Conservation (phyloP, 2,113 vertebrate genomes). For the Nipponia nippon region DNA sequence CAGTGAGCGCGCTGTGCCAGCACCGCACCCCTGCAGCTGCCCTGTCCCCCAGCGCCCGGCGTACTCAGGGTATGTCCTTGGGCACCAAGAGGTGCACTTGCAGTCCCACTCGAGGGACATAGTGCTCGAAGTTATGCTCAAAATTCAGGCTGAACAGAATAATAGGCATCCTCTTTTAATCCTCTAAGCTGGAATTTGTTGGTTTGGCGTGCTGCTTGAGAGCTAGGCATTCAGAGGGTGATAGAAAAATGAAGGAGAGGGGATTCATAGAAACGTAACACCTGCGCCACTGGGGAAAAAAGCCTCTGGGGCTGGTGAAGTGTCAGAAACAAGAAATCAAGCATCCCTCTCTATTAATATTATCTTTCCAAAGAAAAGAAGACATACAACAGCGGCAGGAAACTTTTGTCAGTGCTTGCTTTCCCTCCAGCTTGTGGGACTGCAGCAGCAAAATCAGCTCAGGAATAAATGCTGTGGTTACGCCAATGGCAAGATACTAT, state of each 20-base stretch:
- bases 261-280: neutral
- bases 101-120: neutral
- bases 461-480: neutral
- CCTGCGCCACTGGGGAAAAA: neutral
- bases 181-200: neutral
- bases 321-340: neutral
- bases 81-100: neutral
- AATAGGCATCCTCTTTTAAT: neutral
- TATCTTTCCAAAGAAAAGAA: neutral
- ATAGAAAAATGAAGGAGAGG: neutral
- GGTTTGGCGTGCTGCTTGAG: neutral
- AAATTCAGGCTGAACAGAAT: neutral
- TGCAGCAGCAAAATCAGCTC: neutral
- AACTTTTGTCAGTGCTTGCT: neutral
- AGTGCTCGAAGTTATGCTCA: neutral
- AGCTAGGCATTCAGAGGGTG: neutral
- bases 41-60: fast-evolving
- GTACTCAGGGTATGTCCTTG: fast-evolving
- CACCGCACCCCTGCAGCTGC: neutral
- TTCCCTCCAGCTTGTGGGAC: neutral
- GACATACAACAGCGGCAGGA: neutral
- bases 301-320: neutral
- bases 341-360: neutral
- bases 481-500: neutral
- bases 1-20: neutral